Evolutionary conservation across 2,113 vertebrate species (phyloP).

Genomic region (Chinchilla lanigera): DNA sequence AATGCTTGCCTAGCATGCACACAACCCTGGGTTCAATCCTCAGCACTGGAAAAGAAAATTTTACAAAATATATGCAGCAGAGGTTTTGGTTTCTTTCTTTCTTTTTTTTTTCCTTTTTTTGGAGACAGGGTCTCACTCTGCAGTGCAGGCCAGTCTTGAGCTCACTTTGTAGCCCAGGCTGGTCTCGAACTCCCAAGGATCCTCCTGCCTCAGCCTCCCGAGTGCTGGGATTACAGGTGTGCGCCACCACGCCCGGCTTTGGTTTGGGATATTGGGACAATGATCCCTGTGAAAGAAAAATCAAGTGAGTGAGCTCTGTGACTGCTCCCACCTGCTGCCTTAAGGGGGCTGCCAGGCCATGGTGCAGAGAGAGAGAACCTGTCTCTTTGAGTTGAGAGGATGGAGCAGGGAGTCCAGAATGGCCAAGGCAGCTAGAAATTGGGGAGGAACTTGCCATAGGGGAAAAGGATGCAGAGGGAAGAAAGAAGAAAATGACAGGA

Average conservation of each 20-base stretch:
- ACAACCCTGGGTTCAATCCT: not conserved
- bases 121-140: too few species aligned
- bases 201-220: too few species aligned
- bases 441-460: not conserved
- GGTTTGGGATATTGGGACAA: not conserved
- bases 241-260: too few species aligned
- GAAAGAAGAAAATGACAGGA: not conserved
- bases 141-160: too few species aligned
- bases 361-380: not conserved
- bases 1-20: not conserved
- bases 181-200: too few species aligned
- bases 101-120: too few species aligned
- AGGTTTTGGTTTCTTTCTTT: not conserved
- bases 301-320: not conserved
- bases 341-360: not conserved
- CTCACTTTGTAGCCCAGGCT: too few species aligned
- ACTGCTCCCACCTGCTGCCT: not conserved
- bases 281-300: not conserved
- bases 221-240: too few species aligned
- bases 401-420: not conserved
- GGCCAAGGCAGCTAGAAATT: not conserved
- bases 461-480: not conserved
- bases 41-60: not conserved
- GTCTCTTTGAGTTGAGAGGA: not conserved
- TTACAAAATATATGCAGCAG: not conserved